A percentile compares a stretch with the other conserved stretches of the same genome.
Conservation (phyloP, 2,888 invertebrate genomes). For the Hirtodrosophila cameraria region DNA sequence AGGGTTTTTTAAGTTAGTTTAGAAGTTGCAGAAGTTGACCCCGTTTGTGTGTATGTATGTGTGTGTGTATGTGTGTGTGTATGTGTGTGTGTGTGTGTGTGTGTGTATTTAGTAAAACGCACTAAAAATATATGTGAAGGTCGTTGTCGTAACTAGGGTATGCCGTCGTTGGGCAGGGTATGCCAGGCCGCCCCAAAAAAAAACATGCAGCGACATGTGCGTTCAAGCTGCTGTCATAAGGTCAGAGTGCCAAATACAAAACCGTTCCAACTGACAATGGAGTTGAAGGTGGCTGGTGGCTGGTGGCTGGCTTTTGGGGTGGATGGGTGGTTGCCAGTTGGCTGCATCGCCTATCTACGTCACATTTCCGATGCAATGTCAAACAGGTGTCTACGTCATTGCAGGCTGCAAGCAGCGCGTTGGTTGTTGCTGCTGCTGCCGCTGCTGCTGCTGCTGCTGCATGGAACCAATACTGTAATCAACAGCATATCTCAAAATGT, state of each 20-base stretch:
- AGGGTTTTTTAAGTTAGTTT: too few species aligned
- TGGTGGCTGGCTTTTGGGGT: neutral
- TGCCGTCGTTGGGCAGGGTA: too few species aligned
- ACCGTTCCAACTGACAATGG: constrained; percentile 16
- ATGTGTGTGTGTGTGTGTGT: neutral
- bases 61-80: too few species aligned
- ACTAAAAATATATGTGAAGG: constrained; percentile 81
- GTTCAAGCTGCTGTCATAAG: constrained; percentile 36
- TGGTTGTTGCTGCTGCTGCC: too few species aligned
- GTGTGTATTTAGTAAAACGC: constrained; percentile 59
- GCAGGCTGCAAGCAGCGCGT: constrained; percentile 51
- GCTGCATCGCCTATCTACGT: too few species aligned
- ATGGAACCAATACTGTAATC: too few species aligned
- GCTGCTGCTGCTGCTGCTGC: too few species aligned
- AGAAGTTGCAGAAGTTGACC: neutral
- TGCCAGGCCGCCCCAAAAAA: constrained; percentile 26
- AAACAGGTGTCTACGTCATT: constrained; percentile 75
- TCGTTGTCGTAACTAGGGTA: constrained; percentile 49
- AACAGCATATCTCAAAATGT: too few species aligned
- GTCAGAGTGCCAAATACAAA: constrained; percentile 64
- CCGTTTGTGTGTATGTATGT: too few species aligned
- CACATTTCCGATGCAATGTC: constrained; percentile 51
- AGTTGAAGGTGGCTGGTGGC: neutral
- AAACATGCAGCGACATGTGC: neutral
- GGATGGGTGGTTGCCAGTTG: neutral